Evolutionary conservation across 64 coral and sea anemone species (phyloP), one percentile per base, ranked within the genome.

Genomic region (Stichodactyla helianthus): DNA sequence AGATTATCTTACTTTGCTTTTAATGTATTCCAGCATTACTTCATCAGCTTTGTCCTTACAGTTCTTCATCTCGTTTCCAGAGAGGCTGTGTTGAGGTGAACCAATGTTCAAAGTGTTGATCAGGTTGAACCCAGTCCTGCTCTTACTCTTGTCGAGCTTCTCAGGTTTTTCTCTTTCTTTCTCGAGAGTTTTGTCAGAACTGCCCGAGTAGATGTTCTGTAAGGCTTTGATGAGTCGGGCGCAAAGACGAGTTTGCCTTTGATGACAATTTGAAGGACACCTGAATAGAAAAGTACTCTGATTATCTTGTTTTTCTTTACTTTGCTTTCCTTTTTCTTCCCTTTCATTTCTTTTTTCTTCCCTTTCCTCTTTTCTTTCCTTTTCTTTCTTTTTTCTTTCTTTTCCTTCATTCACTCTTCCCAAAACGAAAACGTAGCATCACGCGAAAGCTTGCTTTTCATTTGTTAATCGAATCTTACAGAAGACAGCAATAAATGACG

Each of bases 231-330:
- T 53, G 56, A 99, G 91, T 55, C 93, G 71, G 14, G 88, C 82
- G 55, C 97, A 99, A 77, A 90, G 90, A 55, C 92, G 97, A 74
- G 90, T 88, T 89, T 99, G 97, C 71, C 93, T 84, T 82, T 92
- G 91, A 57, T 95, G 93, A 14, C 97, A 99, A 50, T 92, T 92
- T 19, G 79, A 25, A 14, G 88, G 90, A 82, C 97, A 99, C 13
- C 77, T 84, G 22, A 17, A 35, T 19, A 25, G 26, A 44, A 77
- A 77, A 77, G 8, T 14, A 11, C 8, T 58, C 8, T 6, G 14
- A 58, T 11, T 9, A 44, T 44, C 35, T 44, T 44, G 35, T 0
- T 44, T 44, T 44, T 44, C 2, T 2, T 44, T 44, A 44, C 35
- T 44, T 44, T 44, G 2, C 35, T 44, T 44, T 44, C 35, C 35